phyloP scores from a whole-genome alignment of 2,888 invertebrate genomes.

The Andrena camellia region DNA sequence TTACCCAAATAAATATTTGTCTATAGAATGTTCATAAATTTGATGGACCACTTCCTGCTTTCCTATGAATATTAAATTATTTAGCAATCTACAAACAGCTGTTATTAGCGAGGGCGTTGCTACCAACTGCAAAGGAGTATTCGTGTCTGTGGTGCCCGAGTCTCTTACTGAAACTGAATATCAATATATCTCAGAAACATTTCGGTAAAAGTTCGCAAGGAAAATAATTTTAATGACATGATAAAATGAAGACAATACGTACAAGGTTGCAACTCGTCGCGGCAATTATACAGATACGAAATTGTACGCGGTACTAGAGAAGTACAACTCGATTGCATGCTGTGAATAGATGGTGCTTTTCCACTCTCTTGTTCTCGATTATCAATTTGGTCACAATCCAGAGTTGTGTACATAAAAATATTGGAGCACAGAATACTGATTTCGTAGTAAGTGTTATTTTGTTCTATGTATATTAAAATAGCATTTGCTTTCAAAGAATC shows the following conservation, averaged over 20 bases:
- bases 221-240: neutral
- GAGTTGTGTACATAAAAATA: conserved; percentile 74
- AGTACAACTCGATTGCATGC: conserved; percentile 64
- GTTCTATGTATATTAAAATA: conserved; percentile 78
- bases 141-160: conserved; percentile 72
- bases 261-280: conserved; percentile 77
- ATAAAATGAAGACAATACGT: conserved; percentile 44
- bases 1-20: conserved; percentile 86
- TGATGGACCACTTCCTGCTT: conserved; percentile 83
- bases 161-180: conserved; percentile 69
- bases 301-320: conserved; percentile 74
- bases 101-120: conserved; percentile 86
- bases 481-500: conserved; percentile 78
- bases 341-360: conserved; percentile 62
- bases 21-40: conserved; percentile 85
- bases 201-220: neutral
- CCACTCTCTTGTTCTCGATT: conserved; percentile 60
- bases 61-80: conserved; percentile 85
- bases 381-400: conserved; percentile 73
- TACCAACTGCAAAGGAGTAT: conserved; percentile 76
- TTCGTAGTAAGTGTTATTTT: conserved; percentile 80
- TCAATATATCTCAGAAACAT: neutral
- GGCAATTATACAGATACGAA: conserved; percentile 78
- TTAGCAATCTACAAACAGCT: conserved; percentile 84
- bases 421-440: conserved; percentile 79